Evolutionary conservation across 1,140 invertebrate species (phyloP).

Genomic region (Pentalonia nigronervosa): DNA sequence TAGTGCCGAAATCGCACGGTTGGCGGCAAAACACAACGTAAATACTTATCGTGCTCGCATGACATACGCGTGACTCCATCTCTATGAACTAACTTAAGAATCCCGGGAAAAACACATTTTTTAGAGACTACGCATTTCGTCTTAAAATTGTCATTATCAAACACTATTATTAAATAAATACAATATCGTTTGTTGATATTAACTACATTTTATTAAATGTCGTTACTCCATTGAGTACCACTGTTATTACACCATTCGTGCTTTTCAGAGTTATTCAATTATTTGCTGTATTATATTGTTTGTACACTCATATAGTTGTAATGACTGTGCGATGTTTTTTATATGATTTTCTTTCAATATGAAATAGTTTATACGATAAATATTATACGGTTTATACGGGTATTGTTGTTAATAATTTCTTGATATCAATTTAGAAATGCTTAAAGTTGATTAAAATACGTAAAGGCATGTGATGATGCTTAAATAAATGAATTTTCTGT

Average conservation of each 20-base stretch:
- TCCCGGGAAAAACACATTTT: neutral
- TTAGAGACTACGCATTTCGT: neutral
- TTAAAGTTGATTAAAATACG: neutral
- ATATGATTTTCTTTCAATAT: no score
- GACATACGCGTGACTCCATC: neutral
- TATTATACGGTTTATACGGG: neutral
- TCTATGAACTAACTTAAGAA: neutral
- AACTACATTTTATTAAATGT: no score
- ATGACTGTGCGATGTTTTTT: no score
- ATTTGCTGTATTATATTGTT: no score
- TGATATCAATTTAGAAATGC: neutral
- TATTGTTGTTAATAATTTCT: neutral
- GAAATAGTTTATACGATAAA: neutral
- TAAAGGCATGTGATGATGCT: neutral
- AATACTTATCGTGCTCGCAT: neutral
- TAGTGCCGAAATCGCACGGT: neutral
- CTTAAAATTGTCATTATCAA: neutral
- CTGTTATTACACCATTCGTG: neutral
- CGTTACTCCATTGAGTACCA: no score
- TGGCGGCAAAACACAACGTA: neutral
- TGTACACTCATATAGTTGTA: no score
- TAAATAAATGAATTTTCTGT: neutral
- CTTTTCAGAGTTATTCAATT: no score
- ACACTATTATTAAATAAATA: neutral
- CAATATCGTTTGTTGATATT: neutral